Evolutionary conservation across 1,140 invertebrate species (phyloP).

Genomic region (Nasonia giraulti): DNA sequence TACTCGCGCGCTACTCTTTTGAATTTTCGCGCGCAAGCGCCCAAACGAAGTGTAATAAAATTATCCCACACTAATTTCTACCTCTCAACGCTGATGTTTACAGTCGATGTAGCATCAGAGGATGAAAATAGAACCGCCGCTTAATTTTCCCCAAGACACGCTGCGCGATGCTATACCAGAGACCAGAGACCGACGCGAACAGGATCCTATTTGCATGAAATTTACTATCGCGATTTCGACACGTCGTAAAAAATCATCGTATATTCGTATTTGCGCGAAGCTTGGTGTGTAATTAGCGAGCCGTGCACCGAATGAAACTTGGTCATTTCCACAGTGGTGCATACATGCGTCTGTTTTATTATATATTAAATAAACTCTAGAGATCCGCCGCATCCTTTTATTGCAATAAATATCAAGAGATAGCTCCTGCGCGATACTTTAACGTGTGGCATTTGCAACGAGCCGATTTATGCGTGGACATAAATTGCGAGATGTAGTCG

Average conservation of each 20-base stretch:
- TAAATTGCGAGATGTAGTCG: background rate
- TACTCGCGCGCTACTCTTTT: background rate
- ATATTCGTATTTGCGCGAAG: background rate
- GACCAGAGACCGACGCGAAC: background rate
- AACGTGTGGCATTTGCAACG: no score
- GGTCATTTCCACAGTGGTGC: background rate
- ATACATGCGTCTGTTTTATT: background rate
- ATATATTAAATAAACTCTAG: background rate
- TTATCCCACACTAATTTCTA: background rate
- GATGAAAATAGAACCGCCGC: background rate
- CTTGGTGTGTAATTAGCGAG: background rate
- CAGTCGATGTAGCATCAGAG: background rate
- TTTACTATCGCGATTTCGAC: background rate
- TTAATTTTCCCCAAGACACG: background rate
- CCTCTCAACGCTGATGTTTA: background rate
- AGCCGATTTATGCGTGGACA: background rate
- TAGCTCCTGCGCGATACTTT: background rate
- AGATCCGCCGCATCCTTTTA: background rate
- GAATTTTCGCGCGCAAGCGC: background rate
- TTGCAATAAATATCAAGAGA: background rate
- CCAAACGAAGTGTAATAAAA: background rate
- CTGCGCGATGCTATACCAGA: background rate
- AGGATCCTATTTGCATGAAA: background rate
- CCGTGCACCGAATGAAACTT: background rate
- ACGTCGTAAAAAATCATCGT: background rate